A percentile compares a stretch with the other conserved stretches of the same genome.
These are phyloP conservation scores for Machimus rusticus DNA, from an alignment of 2,888 invertebrate species.

Conservation along the genomic window DNA sequence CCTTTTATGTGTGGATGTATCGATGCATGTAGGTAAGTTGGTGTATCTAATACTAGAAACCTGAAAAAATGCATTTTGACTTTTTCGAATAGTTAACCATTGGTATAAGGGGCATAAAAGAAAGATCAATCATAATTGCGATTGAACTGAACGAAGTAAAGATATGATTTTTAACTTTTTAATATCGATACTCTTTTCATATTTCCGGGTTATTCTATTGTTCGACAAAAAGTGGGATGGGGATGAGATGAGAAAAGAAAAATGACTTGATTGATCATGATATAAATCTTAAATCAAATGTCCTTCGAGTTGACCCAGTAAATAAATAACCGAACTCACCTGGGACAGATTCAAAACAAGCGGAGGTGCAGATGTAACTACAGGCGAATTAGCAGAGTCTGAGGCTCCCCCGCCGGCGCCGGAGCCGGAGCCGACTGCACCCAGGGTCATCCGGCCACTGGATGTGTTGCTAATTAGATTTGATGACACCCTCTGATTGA, in stretches of 20 bases:
- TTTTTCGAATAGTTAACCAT: no score
- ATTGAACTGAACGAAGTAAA: not conserved
- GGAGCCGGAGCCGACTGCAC: constrained; percentile 49
- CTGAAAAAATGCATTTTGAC: no score
- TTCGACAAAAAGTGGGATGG: not conserved
- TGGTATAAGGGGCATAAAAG: no score
- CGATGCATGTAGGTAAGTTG: no score
- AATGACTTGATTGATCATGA: not conserved
- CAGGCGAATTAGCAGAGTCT: constrained; percentile 50
- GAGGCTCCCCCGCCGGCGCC: constrained; percentile 23
- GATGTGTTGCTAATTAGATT: constrained; percentile 53
- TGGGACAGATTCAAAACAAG: constrained; percentile 84
- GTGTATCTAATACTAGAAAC: no score
- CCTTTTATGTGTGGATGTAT: no score
- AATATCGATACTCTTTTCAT: no score
- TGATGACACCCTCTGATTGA: constrained; percentile 63
- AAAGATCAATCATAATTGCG: no score
- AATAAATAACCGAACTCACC: constrained; percentile 49
- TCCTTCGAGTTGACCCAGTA: constrained; percentile 6
- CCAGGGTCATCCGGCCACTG: constrained; percentile 47
- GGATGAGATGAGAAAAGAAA: not conserved
- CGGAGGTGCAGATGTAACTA: constrained; percentile 63
- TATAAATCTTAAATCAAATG: not conserved
- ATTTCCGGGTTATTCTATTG: no score
- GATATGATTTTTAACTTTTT: not conserved